Conservation (phyloP, 2,888 invertebrate genomes). For the Hypselothyrea guttata region DNA sequence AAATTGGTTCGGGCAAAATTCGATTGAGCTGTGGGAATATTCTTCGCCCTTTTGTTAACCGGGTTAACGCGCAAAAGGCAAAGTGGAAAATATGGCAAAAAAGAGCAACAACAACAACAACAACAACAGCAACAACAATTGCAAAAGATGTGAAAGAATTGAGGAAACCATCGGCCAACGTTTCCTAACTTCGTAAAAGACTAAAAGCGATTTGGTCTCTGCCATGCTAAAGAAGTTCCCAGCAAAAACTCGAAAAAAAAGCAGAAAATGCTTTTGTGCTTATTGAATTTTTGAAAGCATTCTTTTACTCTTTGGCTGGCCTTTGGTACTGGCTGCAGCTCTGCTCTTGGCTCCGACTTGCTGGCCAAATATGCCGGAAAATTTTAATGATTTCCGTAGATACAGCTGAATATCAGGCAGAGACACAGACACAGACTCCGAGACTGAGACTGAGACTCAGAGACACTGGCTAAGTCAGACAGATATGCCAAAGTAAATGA, state of each 20-base stretch:
- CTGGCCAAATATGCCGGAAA: constrained; percentile 69
- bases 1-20: constrained; percentile 78
- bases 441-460: neutral
- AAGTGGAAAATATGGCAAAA: constrained; percentile 55
- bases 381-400: constrained; percentile 70
- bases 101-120: constrained; percentile 35
- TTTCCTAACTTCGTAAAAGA: constrained; percentile 54
- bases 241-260: constrained; percentile 40
- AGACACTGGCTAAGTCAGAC: constrained; percentile 12
- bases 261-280: constrained; percentile 57
- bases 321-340: constrained; percentile 30
- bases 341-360: no score
- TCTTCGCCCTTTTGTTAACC: constrained; percentile 72
- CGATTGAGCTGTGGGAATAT: constrained; percentile 78
- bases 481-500: constrained; percentile 42
- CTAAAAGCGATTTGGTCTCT: constrained; percentile 54
- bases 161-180: constrained; percentile 31
- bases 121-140: constrained; percentile 2
- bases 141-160: constrained; percentile 12
- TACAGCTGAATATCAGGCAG: constrained; percentile 14
- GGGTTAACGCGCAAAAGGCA: constrained; percentile 57
- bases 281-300: constrained; percentile 56
- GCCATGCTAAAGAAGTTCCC: constrained; percentile 25
- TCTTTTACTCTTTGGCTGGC: constrained; percentile 26
- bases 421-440: neutral